Evolutionary conservation across 2,113 vertebrate species (phyloP).

Genomic region (Bufo gargarizans): DNA sequence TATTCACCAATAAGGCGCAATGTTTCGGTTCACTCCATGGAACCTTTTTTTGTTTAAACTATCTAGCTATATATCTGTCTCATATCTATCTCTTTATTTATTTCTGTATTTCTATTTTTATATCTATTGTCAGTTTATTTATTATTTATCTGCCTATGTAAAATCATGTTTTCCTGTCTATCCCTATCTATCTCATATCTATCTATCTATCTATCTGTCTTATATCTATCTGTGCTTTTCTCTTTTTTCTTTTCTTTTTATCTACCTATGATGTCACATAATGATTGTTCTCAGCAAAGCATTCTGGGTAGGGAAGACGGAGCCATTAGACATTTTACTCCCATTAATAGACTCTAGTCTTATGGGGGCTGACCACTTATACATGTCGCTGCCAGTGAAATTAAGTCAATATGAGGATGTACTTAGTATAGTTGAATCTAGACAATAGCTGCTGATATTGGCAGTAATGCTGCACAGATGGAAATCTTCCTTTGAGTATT

Average conservation of each 20-base stretch:
- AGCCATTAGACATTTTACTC: slow-evolving; percentile 23
- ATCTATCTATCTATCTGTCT: too few relatives aligned
- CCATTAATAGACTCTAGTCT: neutral
- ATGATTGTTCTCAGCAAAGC: slow-evolving; percentile 35
- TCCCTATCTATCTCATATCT: too few relatives aligned
- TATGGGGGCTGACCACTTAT: slow-evolving; percentile 37
- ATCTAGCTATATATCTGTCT: too few relatives aligned
- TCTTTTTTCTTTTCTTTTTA: neutral
- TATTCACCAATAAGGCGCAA: too few relatives aligned
- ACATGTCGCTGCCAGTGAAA: slow-evolving; percentile 28
- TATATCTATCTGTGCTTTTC: too few relatives aligned
- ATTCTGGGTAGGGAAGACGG: slow-evolving; percentile 14
- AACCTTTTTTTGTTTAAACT: too few relatives aligned
- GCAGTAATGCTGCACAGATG: neutral
- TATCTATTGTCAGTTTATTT: too few relatives aligned
- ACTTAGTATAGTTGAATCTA: slow-evolving; percentile 27
- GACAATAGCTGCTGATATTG: neutral
- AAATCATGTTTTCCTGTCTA: too few relatives aligned
- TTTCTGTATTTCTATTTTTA: too few relatives aligned
- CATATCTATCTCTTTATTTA: too few relatives aligned
- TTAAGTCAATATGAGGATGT: slow-evolving; percentile 35
- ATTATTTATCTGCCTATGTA: too few relatives aligned
- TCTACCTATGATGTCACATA: slow-evolving; percentile 21
- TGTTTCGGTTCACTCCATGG: too few relatives aligned
- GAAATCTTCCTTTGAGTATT: neutral